Evolutionary conservation across 2,113 vertebrate genomes (phyloP).

Genomic region (Cyanoramphus novaezelandiae): DNA sequence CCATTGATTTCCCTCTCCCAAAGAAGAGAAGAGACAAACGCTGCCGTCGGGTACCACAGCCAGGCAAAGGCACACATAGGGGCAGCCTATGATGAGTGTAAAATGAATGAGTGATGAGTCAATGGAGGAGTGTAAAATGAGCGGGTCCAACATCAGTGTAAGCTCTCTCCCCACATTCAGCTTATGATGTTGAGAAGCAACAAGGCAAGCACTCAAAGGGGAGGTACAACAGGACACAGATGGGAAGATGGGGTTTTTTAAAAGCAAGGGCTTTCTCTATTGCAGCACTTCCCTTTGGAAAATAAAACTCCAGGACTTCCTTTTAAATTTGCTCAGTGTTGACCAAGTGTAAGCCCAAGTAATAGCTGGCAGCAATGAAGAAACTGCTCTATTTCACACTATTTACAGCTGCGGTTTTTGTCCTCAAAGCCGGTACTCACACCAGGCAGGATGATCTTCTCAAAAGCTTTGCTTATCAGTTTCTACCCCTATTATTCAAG

Average conservation of each 20-base stretch:
- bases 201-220: not conserved
- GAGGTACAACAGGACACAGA: not conserved
- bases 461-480: not conserved
- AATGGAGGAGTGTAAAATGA: rapidly evolving
- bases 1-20: not conserved
- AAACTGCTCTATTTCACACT: not conserved
- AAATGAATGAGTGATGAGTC: not conserved
- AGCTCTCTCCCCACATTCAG: not conserved
- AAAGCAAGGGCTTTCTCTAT: not conserved
- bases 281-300: not conserved
- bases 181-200: not conserved
- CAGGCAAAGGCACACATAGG: not conserved
- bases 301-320: not conserved
- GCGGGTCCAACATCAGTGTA: rapidly evolving
- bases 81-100: not conserved
- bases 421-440: not conserved
- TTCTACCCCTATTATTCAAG: not conserved
- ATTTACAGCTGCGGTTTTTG: not conserved
- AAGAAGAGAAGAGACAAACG: not conserved
- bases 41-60: no score
- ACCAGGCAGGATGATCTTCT: not conserved
- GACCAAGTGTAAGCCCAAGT: not conserved
- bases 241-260: rapidly evolving
- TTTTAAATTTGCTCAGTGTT: not conserved
- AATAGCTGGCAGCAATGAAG: not conserved